A percentile compares a stretch with the other conserved stretches of the same genome.
These are phyloP conservation scores for Crossaster papposus DNA, from an alignment of 53 echinoderm and acorn worm species.

Conservation along the genomic window DNA sequence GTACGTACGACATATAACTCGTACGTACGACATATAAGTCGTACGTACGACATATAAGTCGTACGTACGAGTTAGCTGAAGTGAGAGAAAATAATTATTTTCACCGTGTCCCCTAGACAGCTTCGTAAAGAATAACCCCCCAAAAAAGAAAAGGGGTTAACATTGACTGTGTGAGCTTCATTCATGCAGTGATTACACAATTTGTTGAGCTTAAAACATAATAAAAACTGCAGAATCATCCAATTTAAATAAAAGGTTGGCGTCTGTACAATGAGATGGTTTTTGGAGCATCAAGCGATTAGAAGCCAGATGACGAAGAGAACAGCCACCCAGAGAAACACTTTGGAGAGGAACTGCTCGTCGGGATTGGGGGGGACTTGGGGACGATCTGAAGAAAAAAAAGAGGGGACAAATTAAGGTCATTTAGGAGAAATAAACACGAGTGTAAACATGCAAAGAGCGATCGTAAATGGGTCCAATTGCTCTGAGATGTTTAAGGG, in stretches of 20 bases:
- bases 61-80: too few relatives aligned
- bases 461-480: too few relatives aligned
- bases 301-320: slow-evolving; percentile 98
- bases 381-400: slow-evolving; percentile 71
- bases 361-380: slow-evolving; percentile 89
- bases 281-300: slow-evolving; percentile 67
- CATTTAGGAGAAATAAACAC: background rate
- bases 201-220: background rate
- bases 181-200: background rate
- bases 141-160: too few relatives aligned
- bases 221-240: background rate
- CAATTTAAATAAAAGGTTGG: background rate
- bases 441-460: background rate
- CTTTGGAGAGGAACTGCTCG: slow-evolving; percentile 94
- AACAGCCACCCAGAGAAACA: slow-evolving; percentile 97
- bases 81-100: too few relatives aligned
- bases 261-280: background rate
- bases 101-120: too few relatives aligned
- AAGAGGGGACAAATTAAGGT: too few relatives aligned
- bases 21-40: too few relatives aligned
- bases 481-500: too few relatives aligned
- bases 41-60: too few relatives aligned
- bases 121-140: too few relatives aligned
- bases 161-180: too few relatives aligned
- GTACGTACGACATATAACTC: too few relatives aligned